A percentile compares a stretch with the other conserved stretches of the same genome.
Conservation (phyloP, 2,888 invertebrate genomes). For the Carterocephalus palaemon region DNA sequence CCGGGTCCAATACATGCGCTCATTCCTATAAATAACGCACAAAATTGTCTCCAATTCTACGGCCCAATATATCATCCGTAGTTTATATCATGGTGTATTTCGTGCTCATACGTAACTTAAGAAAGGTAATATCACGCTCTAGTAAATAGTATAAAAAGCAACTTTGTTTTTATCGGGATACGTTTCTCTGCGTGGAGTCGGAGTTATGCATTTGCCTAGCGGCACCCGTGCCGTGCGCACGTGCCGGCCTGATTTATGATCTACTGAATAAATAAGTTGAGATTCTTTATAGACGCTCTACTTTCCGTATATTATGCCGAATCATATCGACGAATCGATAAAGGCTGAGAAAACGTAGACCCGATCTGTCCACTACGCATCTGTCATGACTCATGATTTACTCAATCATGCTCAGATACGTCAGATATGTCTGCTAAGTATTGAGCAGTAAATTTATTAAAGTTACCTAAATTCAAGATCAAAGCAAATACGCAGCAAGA, state of each 20-base stretch:
- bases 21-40: slow-evolving; percentile 58
- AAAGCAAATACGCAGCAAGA: too few relatives aligned
- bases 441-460: too few relatives aligned
- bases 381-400: too few relatives aligned
- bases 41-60: slow-evolving; percentile 55
- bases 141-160: slow-evolving; percentile 42
- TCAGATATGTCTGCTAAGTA: too few relatives aligned
- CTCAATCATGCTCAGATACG: too few relatives aligned
- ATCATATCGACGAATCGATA: slow-evolving; percentile 13
- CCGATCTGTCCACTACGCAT: too few relatives aligned
- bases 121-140: slow-evolving; percentile 43
- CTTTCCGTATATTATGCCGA: slow-evolving; percentile 10
- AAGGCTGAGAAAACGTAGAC: too few relatives aligned
- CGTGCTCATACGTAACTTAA: slow-evolving; percentile 46
- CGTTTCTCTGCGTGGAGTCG: slow-evolving; percentile 17
- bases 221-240: slow-evolving; percentile 49
- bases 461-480: too few relatives aligned
- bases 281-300: slow-evolving; percentile 42
- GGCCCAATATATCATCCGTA: slow-evolving; percentile 53
- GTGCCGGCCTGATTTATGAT: slow-evolving; percentile 71
- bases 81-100: slow-evolving; percentile 55
- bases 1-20: slow-evolving; percentile 46
- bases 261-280: slow-evolving; percentile 65
- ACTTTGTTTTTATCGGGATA: slow-evolving; percentile 47
- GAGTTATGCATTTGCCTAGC: slow-evolving; percentile 37